These are phyloP conservation scores for Limenitis camilla DNA, from an alignment of 2,888 invertebrate genomes.

Conservation along the genomic window DNA sequence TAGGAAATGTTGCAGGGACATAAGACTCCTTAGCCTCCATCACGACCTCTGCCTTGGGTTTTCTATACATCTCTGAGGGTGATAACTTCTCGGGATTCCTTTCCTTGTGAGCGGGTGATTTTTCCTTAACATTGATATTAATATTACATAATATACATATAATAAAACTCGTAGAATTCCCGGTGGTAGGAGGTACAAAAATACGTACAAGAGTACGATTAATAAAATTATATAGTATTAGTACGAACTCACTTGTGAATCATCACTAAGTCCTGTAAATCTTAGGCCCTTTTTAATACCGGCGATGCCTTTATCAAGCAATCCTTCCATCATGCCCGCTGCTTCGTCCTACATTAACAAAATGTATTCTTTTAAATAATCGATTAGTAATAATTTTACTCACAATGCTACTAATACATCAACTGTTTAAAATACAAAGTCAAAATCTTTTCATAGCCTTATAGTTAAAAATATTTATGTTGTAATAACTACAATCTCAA, in stretches of 20 bases:
- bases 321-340: conserved; percentile 77
- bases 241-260: conserved; percentile 41
- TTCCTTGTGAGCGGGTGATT: conserved; percentile 43
- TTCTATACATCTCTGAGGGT: conserved; percentile 33
- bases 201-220: too few relatives aligned
- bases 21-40: conserved; percentile 32
- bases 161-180: neutral
- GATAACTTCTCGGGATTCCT: conserved; percentile 35
- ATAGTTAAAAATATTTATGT: too few relatives aligned
- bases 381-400: neutral
- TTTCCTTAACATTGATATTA: conserved; percentile 37
- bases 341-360: conserved; percentile 70
- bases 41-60: conserved; percentile 23
- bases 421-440: too few relatives aligned
- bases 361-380: neutral
- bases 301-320: conserved; percentile 77
- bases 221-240: neutral
- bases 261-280: conserved; percentile 76
- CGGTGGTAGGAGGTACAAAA: too few relatives aligned
- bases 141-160: neutral
- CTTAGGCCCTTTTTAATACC: conserved; percentile 75
- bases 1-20: conserved; percentile 21
- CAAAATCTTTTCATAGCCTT: too few relatives aligned
- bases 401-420: too few relatives aligned
- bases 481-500: too few relatives aligned